These are phyloP conservation scores for Panagrolaimus sp. DNA, from an alignment of 1,140 invertebrate genomes.

Conservation along the genomic window DNA sequence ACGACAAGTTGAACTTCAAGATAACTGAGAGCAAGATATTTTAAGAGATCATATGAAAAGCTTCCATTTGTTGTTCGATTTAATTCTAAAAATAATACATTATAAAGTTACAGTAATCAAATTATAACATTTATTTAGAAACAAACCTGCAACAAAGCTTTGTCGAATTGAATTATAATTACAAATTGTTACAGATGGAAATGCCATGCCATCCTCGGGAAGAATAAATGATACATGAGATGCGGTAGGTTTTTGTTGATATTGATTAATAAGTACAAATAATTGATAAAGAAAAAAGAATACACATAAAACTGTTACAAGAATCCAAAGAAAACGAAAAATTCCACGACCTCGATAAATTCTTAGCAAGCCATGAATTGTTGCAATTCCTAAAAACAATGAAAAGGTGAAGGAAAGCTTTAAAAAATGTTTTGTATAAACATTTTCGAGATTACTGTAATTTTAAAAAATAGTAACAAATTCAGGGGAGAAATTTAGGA, in stretches of 20 bases:
- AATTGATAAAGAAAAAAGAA: constrained; percentile 46
- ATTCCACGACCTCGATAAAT: constrained; percentile 44
- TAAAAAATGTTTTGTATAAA: background rate
- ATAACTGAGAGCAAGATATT: constrained; percentile 36
- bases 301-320: constrained; percentile 34
- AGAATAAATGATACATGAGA: constrained; percentile 54
- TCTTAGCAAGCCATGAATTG: constrained; percentile 51
- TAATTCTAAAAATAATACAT: constrained; percentile 22
- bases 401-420: background rate
- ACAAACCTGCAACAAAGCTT: constrained; percentile 42
- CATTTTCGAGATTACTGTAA: no score
- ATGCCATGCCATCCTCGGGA: constrained; percentile 47
- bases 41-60: constrained; percentile 40
- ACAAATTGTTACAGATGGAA: constrained; percentile 53
- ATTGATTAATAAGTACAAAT: constrained; percentile 32
- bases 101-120: constrained; percentile 1
- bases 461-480: background rate
- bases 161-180: constrained; percentile 49
- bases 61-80: constrained; percentile 38
- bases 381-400: constrained; percentile 46
- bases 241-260: constrained; percentile 47
- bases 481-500: constrained; percentile 12
- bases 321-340: constrained; percentile 44
- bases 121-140: background rate
- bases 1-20: background rate